Percentiles rank a stretch among this genome's conserved stretches.
Conservation (phyloP, 2,888 invertebrate species). For the Corbicula japonica region DNA sequence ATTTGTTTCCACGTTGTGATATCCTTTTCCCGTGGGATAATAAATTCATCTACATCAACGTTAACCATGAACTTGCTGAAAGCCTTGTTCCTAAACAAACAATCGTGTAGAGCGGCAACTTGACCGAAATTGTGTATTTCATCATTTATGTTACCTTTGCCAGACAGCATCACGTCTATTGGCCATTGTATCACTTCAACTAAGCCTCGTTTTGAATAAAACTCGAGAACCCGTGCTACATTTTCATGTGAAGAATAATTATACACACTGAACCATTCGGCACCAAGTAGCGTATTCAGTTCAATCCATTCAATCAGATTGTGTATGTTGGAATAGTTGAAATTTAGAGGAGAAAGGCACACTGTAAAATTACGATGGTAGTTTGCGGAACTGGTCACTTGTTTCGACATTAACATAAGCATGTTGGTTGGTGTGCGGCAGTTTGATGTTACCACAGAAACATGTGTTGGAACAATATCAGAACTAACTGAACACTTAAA, state of each 20-base stretch:
- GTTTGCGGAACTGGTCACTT: not conserved
- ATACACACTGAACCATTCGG: slow-evolving; percentile 81
- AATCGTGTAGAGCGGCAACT: slow-evolving; percentile 84
- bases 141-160: slow-evolving; percentile 1
- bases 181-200: slow-evolving; percentile 83
- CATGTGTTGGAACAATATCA: slow-evolving; percentile 40
- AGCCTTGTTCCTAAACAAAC: slow-evolving; percentile 79
- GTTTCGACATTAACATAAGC: too few species aligned
- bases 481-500: slow-evolving; percentile 1
- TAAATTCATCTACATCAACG: slow-evolving; percentile 84
- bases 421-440: slow-evolving; percentile 57
- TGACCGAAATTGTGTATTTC: slow-evolving; percentile 85
- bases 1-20: slow-evolving; percentile 64
- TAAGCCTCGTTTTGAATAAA: slow-evolving; percentile 72
- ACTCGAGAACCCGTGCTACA: slow-evolving; percentile 72
- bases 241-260: slow-evolving; percentile 76
- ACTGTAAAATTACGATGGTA: slow-evolving; percentile 69
- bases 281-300: slow-evolving; percentile 82
- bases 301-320: slow-evolving; percentile 85
- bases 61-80: slow-evolving; percentile 79
- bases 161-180: slow-evolving; percentile 56
- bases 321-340: slow-evolving; percentile 73
- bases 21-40: slow-evolving; percentile 76
- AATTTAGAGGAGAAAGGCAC: slow-evolving; percentile 78
- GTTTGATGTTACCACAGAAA: slow-evolving; percentile 54